Conservation (phyloP, 2,113 vertebrate genomes). For the Ammodytes dubius region DNA sequence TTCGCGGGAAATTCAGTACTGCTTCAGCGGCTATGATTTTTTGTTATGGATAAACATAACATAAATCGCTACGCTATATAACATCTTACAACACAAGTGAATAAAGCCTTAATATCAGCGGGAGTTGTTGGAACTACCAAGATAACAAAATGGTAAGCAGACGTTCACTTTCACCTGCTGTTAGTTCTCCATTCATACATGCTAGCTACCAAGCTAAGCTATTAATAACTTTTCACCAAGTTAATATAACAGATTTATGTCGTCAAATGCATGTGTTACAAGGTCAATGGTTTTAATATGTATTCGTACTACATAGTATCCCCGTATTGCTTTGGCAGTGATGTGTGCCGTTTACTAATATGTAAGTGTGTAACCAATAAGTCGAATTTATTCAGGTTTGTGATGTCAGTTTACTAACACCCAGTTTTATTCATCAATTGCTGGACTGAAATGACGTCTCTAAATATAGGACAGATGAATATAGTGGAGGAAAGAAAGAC, state of each 20-base stretch:
- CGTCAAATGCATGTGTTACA: no score
- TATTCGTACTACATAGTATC: neutral
- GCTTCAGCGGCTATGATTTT: neutral
- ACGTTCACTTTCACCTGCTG: neutral
- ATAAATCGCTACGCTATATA: neutral
- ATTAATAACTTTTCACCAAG: neutral
- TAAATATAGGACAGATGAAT: neutral
- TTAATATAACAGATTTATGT: neutral
- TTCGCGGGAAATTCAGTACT: constrained; percentile 71
- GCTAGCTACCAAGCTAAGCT: neutral
- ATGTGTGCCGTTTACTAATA: no score
- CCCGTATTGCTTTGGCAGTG: neutral
- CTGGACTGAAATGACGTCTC: neutral
- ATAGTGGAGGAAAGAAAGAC: neutral
- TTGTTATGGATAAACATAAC: neutral
- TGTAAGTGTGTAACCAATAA: no score
- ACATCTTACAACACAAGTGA: neutral
- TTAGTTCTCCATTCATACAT: neutral
- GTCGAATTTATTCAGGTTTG: no score
- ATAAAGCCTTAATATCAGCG: neutral
- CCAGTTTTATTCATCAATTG: neutral
- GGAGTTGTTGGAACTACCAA: neutral
- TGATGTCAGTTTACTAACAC: neutral
- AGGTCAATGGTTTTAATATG: no score
- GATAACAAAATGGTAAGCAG: constrained; percentile 63